Percentiles rank a stretch among this genome's conserved stretches.
Conservation (phyloP, 1,140 invertebrate species). For the Diprion similis region DNA sequence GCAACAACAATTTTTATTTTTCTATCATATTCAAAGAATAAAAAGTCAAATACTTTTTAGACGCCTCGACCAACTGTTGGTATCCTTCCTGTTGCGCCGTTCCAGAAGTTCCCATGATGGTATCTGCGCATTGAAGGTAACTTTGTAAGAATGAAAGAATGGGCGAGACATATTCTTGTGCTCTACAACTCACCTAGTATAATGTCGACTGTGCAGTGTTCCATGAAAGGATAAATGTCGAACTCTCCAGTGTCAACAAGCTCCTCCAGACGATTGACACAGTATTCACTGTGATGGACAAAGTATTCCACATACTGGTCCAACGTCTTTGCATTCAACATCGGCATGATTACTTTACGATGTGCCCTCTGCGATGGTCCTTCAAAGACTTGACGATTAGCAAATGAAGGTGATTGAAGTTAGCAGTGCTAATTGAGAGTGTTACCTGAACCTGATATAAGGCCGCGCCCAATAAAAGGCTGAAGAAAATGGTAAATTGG, state of each 20-base stretch:
- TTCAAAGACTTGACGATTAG: constrained; percentile 22
- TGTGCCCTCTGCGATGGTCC: constrained; percentile 49
- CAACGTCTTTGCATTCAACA: constrained; percentile 46
- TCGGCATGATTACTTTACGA: constrained; percentile 51
- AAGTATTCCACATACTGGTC: constrained; percentile 45
- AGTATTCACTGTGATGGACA: constrained; percentile 38
- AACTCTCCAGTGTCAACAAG: constrained; percentile 32
- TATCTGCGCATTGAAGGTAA: constrained; percentile 22
- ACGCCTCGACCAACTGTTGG: constrained; percentile 30
- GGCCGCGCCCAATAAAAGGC: constrained; percentile 48
- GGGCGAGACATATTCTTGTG: neutral
- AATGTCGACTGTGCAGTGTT: constrained; percentile 45
- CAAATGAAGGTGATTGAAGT: neutral
- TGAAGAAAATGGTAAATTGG: constrained; percentile 54
- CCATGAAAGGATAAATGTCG: constrained; percentile 42
- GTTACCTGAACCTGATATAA: constrained; percentile 55
- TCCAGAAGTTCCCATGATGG: constrained; percentile 29
- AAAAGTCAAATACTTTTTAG: constrained; percentile 25
- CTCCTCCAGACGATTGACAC: constrained; percentile 29
- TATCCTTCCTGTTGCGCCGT: constrained; percentile 26
- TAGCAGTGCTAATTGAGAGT: neutral
- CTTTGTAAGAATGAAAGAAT: neutral
- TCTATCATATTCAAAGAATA: neutral
- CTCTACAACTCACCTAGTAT: constrained; percentile 45
- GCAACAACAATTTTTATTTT: no score